Conservation (phyloP, 2,888 invertebrate species). For the Lamproptera curius region DNA sequence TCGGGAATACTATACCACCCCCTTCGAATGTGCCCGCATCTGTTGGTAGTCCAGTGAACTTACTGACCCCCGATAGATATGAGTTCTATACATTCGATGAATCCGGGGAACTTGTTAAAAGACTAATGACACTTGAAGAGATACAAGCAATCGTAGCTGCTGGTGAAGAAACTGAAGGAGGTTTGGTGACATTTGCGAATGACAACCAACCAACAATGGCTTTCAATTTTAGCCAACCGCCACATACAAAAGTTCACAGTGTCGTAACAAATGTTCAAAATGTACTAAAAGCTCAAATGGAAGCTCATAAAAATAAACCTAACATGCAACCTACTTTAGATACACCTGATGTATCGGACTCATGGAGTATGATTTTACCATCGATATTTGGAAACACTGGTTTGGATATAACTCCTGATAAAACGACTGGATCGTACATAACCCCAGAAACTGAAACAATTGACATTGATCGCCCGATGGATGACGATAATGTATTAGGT, state of each 20-base stretch:
- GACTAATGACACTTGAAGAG: conserved; percentile 90
- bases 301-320: conserved; percentile 76
- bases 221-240: conserved; percentile 72
- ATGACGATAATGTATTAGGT: conserved; percentile 44
- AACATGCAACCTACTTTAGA: conserved; percentile 75
- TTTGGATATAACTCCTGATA: conserved; percentile 78
- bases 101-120: conserved; percentile 88
- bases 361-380: conserved; percentile 90
- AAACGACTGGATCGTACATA: conserved; percentile 52
- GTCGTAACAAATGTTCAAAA: conserved; percentile 91
- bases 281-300: conserved; percentile 88
- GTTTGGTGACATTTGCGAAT: conserved; percentile 71
- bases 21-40: conserved; percentile 79
- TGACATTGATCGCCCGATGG: conserved; percentile 41
- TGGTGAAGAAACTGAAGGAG: conserved; percentile 83
- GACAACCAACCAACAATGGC: conserved; percentile 65
- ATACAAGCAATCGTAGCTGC: conserved; percentile 91
- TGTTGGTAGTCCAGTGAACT: conserved; percentile 87
- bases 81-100: conserved; percentile 93
- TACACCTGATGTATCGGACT: conserved; percentile 85
- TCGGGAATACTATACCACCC: conserved; percentile 82
- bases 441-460: conserved; percentile 67
- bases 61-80: conserved; percentile 89
- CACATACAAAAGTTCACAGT: conserved; percentile 85
- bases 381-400: conserved; percentile 87